phyloP scores from a whole-genome alignment of 2,888 invertebrate genomes.

The Hirtodrosophila duncani region DNA sequence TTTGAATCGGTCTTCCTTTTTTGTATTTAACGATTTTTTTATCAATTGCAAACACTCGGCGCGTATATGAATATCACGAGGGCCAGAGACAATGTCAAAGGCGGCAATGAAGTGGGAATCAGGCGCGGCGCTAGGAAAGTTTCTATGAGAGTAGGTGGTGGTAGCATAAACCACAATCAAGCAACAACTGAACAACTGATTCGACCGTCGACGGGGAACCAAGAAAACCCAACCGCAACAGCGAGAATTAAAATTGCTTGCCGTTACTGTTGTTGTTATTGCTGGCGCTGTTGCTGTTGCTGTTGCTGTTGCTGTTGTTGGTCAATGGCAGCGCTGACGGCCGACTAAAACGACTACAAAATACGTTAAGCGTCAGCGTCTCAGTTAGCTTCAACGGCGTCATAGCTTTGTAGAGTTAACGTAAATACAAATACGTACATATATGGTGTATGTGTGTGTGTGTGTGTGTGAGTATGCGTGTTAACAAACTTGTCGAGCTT shows the following conservation, averaged over 20 bases:
- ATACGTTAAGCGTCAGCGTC: constrained; percentile 15
- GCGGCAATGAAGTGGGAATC: too few relatives aligned
- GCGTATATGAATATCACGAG: constrained; percentile 48
- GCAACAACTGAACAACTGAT: constrained; percentile 60
- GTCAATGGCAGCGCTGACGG: constrained; percentile 49
- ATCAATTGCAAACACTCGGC: constrained; percentile 55
- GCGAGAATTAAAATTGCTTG: too few relatives aligned
- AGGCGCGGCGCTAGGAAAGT: too few relatives aligned
- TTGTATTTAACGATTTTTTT: constrained; percentile 22
- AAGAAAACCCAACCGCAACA: constrained; percentile 45
- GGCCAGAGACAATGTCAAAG: constrained; percentile 18
- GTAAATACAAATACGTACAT: constrained; percentile 42
- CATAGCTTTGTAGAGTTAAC: constrained; percentile 39
- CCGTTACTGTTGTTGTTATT: too few relatives aligned
- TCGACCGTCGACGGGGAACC: constrained; percentile 43
- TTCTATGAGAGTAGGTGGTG: constrained; percentile 29
- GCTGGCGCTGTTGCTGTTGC: too few relatives aligned
- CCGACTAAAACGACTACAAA: too few relatives aligned
- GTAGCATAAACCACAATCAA: constrained; percentile 46
- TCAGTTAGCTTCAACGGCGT: background rate
- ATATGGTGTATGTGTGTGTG: too few relatives aligned
- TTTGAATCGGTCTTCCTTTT: constrained; percentile 12
- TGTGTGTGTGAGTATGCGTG: too few relatives aligned
- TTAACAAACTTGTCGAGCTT: constrained; percentile 48
- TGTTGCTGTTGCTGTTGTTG: too few relatives aligned